Conservation (phyloP, 1,140 invertebrate genomes). For the Lepidurus packardi region DNA sequence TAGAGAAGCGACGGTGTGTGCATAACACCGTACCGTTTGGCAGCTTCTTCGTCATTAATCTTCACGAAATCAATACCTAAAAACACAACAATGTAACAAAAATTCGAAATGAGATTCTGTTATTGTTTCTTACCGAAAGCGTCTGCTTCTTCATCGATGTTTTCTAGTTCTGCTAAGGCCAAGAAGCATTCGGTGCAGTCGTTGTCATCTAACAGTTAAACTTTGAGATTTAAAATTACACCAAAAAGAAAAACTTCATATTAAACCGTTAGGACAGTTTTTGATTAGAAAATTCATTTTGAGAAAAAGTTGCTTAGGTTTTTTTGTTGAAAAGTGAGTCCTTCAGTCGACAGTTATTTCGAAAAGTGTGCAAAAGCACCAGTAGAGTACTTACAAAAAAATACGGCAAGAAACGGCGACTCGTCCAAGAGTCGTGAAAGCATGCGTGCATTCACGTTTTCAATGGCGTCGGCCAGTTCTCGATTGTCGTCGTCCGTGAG, state of each 20-base stretch:
- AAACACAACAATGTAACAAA: slow-evolving; percentile 29
- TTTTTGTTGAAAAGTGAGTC: background rate
- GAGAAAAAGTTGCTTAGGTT: background rate
- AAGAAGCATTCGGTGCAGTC: slow-evolving; percentile 82
- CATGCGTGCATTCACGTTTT: slow-evolving; percentile 81
- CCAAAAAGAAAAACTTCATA: slow-evolving; percentile 24
- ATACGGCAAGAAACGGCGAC: slow-evolving; percentile 81
- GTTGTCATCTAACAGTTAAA: slow-evolving; percentile 61
- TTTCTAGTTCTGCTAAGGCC: slow-evolving; percentile 78
- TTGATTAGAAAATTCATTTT: background rate
- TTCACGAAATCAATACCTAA: slow-evolving; percentile 87
- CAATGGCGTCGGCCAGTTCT: slow-evolving; percentile 88
- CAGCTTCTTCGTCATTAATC: slow-evolving; percentile 75
- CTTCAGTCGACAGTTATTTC: background rate
- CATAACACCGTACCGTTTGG: slow-evolving; percentile 62
- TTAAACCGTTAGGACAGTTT: background rate
- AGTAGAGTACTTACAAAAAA: slow-evolving; percentile 70
- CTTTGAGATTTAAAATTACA: slow-evolving; percentile 15
- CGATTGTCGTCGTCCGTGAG: slow-evolving; percentile 88
- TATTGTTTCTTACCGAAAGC: slow-evolving; percentile 58
- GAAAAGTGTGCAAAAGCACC: background rate
- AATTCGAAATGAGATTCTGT: slow-evolving; percentile 23
- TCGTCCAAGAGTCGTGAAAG: slow-evolving; percentile 76
- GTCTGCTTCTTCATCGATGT: slow-evolving; percentile 90
- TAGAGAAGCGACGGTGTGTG: slow-evolving; percentile 78